Base-by-base conservation (phyloP, 2,797 vertebrate genomes). In the Ataeniobius toweri region DNA sequence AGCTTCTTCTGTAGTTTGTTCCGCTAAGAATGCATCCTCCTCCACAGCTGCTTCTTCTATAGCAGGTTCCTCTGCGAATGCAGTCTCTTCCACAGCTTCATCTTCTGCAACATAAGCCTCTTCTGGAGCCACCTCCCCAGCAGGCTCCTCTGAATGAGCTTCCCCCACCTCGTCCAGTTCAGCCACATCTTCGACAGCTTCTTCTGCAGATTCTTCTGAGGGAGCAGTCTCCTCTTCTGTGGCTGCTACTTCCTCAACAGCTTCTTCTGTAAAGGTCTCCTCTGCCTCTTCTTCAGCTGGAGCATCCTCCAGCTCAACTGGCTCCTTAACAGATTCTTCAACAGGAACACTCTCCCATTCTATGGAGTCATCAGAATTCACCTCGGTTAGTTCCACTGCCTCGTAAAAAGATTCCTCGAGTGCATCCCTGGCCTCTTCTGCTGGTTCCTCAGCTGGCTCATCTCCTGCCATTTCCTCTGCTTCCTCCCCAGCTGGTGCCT, bases 351-450 rank as follows among this genome's bases (percentile, higher is more conserved):
- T 71, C 41, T 69, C 83, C 16, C 73, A 79, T 0, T 8, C 55
- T 5, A 0, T 26, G 18, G 26, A 1, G 26, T 71, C 26, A 22
- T 65, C 31, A 39, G 6, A 14, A 31, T 65, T 22, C 8, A 39
- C 55, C 55, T n/a, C 61, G 8, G 61, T 41, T 5, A 24, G 63
- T 18, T 53, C 28, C 8, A 58, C n/a, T 0, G 50, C 70, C 26
- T 74, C 55, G n/a, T 78, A 81, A 26, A 78, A 75, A 24, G 51
- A 14, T 9, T 72, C 86, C 0, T 78, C 82, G 28, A 7, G 13
- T 28, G 39, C 28, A 8, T 39, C 50, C 0, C 12, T 50, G 5
- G 82, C 81, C 20, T 88, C 88, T 16, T 75, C 79, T 63, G 46
- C 65, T 6, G 41, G 63, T 39, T 75, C 31, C 1, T 81, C 83